Percentiles rank a stretch among this genome's conserved stretches.
Evolutionary conservation across 2,888 invertebrate species (phyloP).

Genomic region (Ceraclea dissimilis): DNA sequence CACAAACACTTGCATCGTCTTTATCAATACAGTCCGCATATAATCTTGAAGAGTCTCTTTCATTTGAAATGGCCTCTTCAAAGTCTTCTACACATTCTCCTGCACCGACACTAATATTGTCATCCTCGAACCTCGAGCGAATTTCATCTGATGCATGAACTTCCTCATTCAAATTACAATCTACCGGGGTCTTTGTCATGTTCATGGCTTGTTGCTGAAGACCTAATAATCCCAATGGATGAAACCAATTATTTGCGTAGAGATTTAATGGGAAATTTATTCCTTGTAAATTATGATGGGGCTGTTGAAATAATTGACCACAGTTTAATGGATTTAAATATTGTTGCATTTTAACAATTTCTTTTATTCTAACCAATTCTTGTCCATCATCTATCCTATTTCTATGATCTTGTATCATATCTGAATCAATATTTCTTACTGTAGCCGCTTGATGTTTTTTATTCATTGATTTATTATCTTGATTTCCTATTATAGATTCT

Average conservation of each 20-base stretch:
- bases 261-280: conserved; percentile 41
- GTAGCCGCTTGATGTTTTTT: conserved; percentile 13
- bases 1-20: conserved; percentile 23
- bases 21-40: conserved; percentile 11
- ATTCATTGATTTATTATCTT: conserved; percentile 12
- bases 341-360: conserved; percentile 42
- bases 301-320: conserved; percentile 37
- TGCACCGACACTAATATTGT: conserved; percentile 35
- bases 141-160: conserved; percentile 1
- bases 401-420: background rate
- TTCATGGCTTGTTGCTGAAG: conserved; percentile 14
- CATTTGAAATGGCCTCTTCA: conserved; percentile 31
- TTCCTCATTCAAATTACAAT: conserved; percentile 5
- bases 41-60: conserved; percentile 8
- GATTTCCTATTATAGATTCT: conserved; percentile 50
- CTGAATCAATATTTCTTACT: conserved; percentile 9
- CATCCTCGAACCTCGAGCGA: conserved; percentile 27
- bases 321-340: conserved; percentile 34
- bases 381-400: conserved; percentile 8
- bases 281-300: conserved; percentile 35
- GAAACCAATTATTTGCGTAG: conserved; percentile 44
- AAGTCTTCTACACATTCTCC: conserved; percentile 37
- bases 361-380: conserved; percentile 39
- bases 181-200: background rate
- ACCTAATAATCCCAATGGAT: conserved; percentile 36